Conservation (phyloP, 2,113 vertebrate species). For the Seriola rivoliana region DNA sequence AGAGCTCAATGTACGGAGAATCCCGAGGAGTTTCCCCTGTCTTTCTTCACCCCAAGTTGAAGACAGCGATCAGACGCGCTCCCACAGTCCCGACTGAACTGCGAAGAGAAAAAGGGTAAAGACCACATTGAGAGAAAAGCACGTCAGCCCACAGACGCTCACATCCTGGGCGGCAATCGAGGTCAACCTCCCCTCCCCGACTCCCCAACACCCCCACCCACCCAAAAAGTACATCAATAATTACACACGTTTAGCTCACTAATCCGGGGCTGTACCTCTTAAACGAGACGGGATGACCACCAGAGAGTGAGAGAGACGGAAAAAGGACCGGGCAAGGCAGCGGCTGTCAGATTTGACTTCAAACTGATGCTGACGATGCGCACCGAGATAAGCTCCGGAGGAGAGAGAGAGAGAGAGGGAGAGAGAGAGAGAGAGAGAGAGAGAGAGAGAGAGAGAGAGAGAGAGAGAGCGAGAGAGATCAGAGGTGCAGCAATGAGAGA, state of each 20-base stretch:
- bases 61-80: conserved; percentile 71
- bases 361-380: conserved; percentile 83
- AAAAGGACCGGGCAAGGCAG: conserved; percentile 63
- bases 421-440: conserved; percentile 8
- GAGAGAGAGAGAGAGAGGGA: conserved; percentile 28
- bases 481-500: conserved; percentile 35
- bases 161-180: conserved; percentile 70
- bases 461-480: conserved; percentile 26
- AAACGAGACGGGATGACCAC: conserved; percentile 63
- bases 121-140: conserved; percentile 44
- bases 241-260: conserved; percentile 59
- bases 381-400: conserved; percentile 79
- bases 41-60: conserved; percentile 83
- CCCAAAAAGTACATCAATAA: conserved; percentile 70
- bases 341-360: conserved; percentile 80
- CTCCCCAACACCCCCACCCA: neutral
- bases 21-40: conserved; percentile 81
- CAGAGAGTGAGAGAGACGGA: conserved; percentile 46
- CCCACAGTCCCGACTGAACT: conserved; percentile 77
- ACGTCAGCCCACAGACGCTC: conserved; percentile 39
- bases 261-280: conserved; percentile 62
- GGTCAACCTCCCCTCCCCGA: conserved; percentile 48
- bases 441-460: conserved; percentile 14
- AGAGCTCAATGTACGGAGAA: conserved; percentile 79
- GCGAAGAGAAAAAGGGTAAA: conserved; percentile 48